Evolutionary conservation across 2,888 invertebrate genomes (phyloP), one percentile per base, ranked within the genome.

Genomic region (Rosalia funebris): DNA sequence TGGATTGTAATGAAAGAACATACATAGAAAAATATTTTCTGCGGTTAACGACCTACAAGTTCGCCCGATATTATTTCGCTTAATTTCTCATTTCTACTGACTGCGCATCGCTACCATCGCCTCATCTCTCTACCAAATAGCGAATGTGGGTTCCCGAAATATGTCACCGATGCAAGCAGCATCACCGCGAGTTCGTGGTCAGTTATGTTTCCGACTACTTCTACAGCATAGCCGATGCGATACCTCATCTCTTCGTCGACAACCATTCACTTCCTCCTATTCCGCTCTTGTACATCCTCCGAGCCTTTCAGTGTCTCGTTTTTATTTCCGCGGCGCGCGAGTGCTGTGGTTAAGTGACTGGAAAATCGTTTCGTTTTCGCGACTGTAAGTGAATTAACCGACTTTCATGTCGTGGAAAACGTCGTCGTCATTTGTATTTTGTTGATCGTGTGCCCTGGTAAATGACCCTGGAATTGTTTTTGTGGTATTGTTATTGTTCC

Each of bases 91-190:
- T n/a, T n/a, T n/a, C n/a, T n/a, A n/a, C n/a, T n/a, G n/a, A n/a
- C 25, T 7, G 25, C 25, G 25, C 25, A 25, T 41, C 42, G 41
- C 42, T 42, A 32, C 42, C 42, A 42, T 14, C 17, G n/a, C 15
- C 15, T 14, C 20, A 17, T n/a, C 14, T 15, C 20, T 20, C 17
- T 15, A 31, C 39, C 50, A 12, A 25, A 39, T 25, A 31, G 52
- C 53, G 52, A 71, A 71, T 70, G 66, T 71, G 69, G 71, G 71
- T 70, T 68, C 63, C 60, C 58, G 65, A 71, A 70, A 69, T 69
- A 69, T 71, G 71, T 69, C 70, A 70, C 66, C 62, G 50, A 64
- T 61, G 66, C 63, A 57, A 37, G 61, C 60, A 50, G 42, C 60
- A 53, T 45, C 57, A 55, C 41, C 14, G 19, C 41, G 20, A 46